A percentile compares a stretch with the other conserved stretches of the same genome.
These are phyloP conservation scores for Sisor rabdophorus DNA, from an alignment of 2,113 vertebrate genomes.

Conservation along the genomic window DNA sequence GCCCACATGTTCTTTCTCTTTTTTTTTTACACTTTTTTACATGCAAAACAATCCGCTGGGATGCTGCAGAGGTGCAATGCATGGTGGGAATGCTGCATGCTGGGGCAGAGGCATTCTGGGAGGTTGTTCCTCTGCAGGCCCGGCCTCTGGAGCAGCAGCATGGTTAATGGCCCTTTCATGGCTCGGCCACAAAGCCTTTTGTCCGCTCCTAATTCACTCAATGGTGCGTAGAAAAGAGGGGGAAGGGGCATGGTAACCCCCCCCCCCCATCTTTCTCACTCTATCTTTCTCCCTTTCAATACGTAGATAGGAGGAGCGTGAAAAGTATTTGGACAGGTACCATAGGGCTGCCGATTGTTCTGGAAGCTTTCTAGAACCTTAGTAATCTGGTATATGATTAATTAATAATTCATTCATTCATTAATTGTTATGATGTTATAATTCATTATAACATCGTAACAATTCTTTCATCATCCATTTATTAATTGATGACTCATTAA, in stretches of 20 bases:
- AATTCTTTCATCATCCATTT: too few species aligned
- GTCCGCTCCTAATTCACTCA: conserved; percentile 75
- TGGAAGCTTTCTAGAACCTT: not conserved
- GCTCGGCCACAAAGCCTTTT: conserved; percentile 80
- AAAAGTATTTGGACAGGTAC: conserved; percentile 21
- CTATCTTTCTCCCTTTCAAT: not conserved
- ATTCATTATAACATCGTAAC: too few species aligned
- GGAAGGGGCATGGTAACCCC: conserved; percentile 52
- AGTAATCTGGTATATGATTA: too few species aligned
- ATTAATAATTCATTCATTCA: too few species aligned
- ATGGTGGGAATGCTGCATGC: conserved; percentile 68
- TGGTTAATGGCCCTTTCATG: conserved; percentile 83
- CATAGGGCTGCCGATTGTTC: not conserved
- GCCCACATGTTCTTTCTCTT: conserved; percentile 34
- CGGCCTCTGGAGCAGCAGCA: conserved; percentile 79
- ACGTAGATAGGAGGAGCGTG: not conserved
- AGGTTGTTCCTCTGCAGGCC: conserved; percentile 68
- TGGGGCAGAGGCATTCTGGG: conserved; percentile 73
- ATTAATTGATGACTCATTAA: too few species aligned
- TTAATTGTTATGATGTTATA: too few species aligned
- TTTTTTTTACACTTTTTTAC: conserved; percentile 55
- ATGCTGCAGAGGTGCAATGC: conserved; percentile 65
- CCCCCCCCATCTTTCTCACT: conserved; percentile 19
- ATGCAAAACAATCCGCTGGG: conserved; percentile 69
- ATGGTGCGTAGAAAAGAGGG: conserved; percentile 67